Conservation (phyloP, 2,888 invertebrate species). For the Acholoe squamosa region DNA sequence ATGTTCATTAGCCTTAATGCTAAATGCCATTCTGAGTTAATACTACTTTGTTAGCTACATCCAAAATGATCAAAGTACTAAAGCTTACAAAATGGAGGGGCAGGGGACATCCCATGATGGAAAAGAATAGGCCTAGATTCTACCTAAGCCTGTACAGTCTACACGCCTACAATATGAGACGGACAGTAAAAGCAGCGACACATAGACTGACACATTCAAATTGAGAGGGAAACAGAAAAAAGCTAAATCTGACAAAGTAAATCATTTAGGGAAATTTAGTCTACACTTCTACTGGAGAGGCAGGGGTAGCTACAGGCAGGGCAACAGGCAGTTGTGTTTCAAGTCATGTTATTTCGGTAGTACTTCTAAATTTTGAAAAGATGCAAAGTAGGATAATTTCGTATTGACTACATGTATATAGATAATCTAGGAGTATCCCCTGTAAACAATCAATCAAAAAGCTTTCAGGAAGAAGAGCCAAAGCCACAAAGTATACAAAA, state of each 20-base stretch:
- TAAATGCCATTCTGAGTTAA: constrained; percentile 42
- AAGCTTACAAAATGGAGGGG: neutral
- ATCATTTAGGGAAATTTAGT: neutral
- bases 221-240: constrained; percentile 10
- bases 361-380: neutral
- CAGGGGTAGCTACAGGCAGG: constrained; percentile 25
- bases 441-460: no score
- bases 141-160: neutral
- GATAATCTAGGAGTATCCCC: no score
- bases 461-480: no score
- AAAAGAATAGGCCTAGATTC: neutral
- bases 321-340: neutral
- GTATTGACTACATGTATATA: no score
- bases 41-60: constrained; percentile 49
- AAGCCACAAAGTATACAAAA: no score
- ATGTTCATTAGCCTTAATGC: constrained; percentile 9
- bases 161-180: neutral
- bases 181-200: constrained; percentile 22
- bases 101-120: neutral
- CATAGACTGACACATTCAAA: neutral
- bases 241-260: constrained; percentile 8
- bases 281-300: neutral
- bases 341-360: no score
- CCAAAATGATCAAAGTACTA: constrained; percentile 28
- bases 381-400: no score